Base-by-base conservation (phyloP, 2,113 vertebrate genomes). In the Tupaia tana region DNA sequence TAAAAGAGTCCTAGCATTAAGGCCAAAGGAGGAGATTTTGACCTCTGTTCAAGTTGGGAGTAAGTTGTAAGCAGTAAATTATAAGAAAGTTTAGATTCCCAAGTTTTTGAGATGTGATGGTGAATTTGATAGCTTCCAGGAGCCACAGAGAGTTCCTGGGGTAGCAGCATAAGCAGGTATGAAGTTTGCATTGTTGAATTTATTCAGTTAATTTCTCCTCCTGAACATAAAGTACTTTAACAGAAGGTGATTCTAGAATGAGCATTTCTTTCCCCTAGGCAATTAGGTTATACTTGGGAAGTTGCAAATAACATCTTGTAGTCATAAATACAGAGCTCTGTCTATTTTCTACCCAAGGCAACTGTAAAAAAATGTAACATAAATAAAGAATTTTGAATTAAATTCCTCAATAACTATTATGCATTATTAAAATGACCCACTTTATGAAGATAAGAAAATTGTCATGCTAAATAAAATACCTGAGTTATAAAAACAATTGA, bases 261-360 rank as follows among this genome's bases (percentile, higher is more conserved):
- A 67, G 61, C 12, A 54, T 58, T 80, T 58, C 58, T 12, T 69
- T 67, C 12, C 15, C 18, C n/a, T 19, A 83, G 54, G 71, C 79
- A 94, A 89, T 75, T 90, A 90, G 77, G 52, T 88, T 96, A 82
- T 81, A 82, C n/a, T 90, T 20, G 82, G 69, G 34, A 95, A 95
- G 58, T 83, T 87, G 54, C 69, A 61, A 58, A 66, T 91, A 86
- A 91, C 31, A 66, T 34, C 34, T 81, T 90, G 12, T 93, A 86
- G 43, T 94, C 54, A 94, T 83, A 89, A 95, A 84, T 88, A 73
- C 59, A 89, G 64, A 87, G 7, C 1, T 19, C 19, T 66, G 75
- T 43, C 88, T 70, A 8, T 89, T 71, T 96, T 70, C 86, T 19
- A 88, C 12, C 31, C 9, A 95, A 93, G 64, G 73, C 22, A 84